Base-by-base conservation (phyloP, 1,140 invertebrate species). In the Oppia nitens region DNA sequence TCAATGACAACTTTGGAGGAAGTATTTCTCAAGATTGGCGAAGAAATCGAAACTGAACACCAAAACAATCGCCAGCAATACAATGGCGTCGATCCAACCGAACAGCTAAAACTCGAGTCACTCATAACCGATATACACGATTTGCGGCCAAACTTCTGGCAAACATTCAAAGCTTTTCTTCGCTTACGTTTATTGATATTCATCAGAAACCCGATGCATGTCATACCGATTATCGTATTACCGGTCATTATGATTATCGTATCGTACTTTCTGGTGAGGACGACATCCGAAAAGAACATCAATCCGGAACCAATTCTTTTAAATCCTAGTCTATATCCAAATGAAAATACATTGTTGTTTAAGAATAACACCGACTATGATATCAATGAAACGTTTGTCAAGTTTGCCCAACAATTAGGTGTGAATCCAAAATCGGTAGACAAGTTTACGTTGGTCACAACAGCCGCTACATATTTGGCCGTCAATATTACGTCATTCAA, bases 1-100 rank as follows among this genome's bases (percentile, higher is more conserved):
- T 91, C 88, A 25, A 91, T 93, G 82, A 92, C 89, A 17, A 90
- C 89, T 0, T 70, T 95, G 57, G 90, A 95, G 71, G 89, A 95
- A 70, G 70, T 80, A 24, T 81, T 81, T 50, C 72, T 90, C 40
- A 82, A 83, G 64, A 66, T 87, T 50, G 83, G 84, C 69, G 79
- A 82, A 49, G 66, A 71, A 27, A 64, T 68, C 59, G 67, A 66
- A 49, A 78, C 28, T 32, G 55, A 3, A 21, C 45, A 48, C 11
- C 48, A 6, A 12, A n/a, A n/a, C n/a, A n/a, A n/a, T n/a, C n/a
- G n/a, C n/a, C 6, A 40, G 32, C 32, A 40, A 40, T 40, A 40
- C 32, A 9, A 6, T 6, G 17, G 6, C 6, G 6, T 17, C 17
- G 32, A 40, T 40, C n/a, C n/a, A n/a, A 9, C 6, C 17, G 32